phyloP scores from a whole-genome alignment of 2,113 vertebrate species.

The Scophthalmus maximus region DNA sequence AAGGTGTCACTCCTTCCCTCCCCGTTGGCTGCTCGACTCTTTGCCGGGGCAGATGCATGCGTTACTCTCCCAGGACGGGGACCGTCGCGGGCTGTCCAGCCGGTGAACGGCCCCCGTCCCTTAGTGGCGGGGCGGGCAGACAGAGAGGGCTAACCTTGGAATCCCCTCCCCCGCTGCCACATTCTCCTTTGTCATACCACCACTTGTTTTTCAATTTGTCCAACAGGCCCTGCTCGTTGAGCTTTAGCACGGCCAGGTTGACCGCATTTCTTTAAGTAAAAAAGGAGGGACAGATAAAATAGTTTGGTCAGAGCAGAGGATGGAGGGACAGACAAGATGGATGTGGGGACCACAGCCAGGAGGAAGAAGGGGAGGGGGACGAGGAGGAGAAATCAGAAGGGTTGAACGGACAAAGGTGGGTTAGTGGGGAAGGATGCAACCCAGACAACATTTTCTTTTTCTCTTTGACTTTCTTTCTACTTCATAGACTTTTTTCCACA shows the following conservation, averaged over 20 bases:
- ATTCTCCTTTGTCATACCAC: constrained; percentile 99
- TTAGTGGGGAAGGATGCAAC: constrained; percentile 81
- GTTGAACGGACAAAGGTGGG: constrained; percentile 81
- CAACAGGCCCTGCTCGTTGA: constrained; percentile 99
- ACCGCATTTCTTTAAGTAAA: constrained; percentile 98
- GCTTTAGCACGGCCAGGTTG: constrained; percentile 99
- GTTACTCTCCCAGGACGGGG: constrained; percentile 86
- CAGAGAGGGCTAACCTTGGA: constrained; percentile 99
- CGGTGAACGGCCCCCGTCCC: constrained; percentile 86
- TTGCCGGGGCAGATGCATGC: constrained; percentile 92
- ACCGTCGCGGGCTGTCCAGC: constrained; percentile 65
- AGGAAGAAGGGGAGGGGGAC: constrained; percentile 26
- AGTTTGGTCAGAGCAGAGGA: constrained; percentile 92
- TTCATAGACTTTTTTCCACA: not conserved
- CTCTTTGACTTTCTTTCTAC: constrained; percentile 32
- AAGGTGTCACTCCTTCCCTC: constrained; percentile 24
- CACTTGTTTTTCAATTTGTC: constrained; percentile 99
- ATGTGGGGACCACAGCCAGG: constrained; percentile 61
- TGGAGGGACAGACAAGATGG: constrained; percentile 74
- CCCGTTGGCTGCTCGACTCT: constrained; percentile 16
- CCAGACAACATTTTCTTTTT: constrained; percentile 89
- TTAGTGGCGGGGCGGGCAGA: constrained; percentile 86
- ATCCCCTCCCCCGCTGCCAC: constrained; percentile 99
- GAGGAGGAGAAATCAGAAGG: constrained; percentile 38
- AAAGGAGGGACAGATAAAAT: constrained; percentile 92